Base-by-base conservation (phyloP, 2,113 vertebrate species). In the Cheilinus undulatus region DNA sequence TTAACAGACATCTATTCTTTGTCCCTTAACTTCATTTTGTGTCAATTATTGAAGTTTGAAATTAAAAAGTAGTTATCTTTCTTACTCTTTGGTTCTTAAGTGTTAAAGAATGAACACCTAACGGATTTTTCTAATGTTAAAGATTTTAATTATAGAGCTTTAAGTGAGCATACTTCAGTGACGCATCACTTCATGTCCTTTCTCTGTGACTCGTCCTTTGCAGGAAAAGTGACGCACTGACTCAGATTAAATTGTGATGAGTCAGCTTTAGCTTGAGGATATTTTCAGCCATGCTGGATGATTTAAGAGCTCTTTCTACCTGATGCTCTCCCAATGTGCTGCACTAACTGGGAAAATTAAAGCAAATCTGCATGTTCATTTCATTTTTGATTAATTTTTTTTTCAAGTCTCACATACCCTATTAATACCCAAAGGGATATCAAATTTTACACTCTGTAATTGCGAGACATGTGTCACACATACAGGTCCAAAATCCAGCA, bases 211-310 rank as follows among this genome's bases (percentile, higher is more conserved):
- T 26, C n/a, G 60, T 70, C 53, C 65, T 67, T 59, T 57, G 53
- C 66, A 65, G 66, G 38, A 67, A 66, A 60, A 78, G 62, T 85
- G 69, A 78, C 22, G 59, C 69, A 68, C 22, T 22, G 43, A 56
- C 48, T 70, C 34, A 23, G 67, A 58, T 75, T 75, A 46, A 68
- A 82, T 50, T 51, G 30, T 53, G 46, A 58, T 73, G 54, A 32
- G n/a, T 74, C 78, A 78, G 63, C 51, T 38, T 23, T 23, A 20
- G 46, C 63, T 50, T 56, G 38, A 45, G 57, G 70, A 63, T 63
- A 63, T 63, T 66, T 78, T 78, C 69, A 43, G 68, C 63, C 23
- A n/a, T 32, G 42, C 7, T 30, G 46, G 72, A 72, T 54, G 52
- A 80, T 74, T 53, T 45, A 58, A 52, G 17, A 68, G 50, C 56